Percentiles rank a stretch among this genome's conserved stretches.
These are phyloP conservation scores for Poeciliopsis prolifica DNA, from an alignment of 2,113 vertebrate genomes.

Conservation along the genomic window DNA sequence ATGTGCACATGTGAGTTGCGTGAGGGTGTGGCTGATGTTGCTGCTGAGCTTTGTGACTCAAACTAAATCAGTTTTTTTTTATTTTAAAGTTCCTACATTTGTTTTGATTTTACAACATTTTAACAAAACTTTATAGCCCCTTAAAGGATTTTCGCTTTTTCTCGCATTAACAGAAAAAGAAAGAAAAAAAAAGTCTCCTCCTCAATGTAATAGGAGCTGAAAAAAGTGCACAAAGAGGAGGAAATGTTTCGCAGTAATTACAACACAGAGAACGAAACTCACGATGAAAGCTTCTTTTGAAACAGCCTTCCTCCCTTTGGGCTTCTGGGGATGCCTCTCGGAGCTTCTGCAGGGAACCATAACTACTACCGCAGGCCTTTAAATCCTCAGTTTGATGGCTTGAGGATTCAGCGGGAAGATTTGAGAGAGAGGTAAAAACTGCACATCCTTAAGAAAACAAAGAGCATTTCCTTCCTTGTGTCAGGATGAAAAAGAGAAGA, in stretches of 20 bases:
- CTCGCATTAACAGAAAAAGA: neutral
- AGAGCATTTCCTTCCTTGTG: constrained; percentile 90
- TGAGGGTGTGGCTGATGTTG: constrained; percentile 53
- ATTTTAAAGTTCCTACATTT: neutral
- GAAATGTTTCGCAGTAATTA: constrained; percentile 75
- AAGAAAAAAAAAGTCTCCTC: neutral
- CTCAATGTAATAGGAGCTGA: neutral
- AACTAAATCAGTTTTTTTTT: constrained; percentile 9
- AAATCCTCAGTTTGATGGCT: constrained; percentile 87
- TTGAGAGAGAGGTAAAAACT: constrained; percentile 89
- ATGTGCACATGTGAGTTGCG: constrained; percentile 66
- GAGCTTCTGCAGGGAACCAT: constrained; percentile 85
- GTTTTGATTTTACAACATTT: constrained; percentile 9
- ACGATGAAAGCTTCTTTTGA: constrained; percentile 84
- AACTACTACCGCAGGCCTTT: constrained; percentile 85
- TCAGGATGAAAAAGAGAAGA: constrained; percentile 78
- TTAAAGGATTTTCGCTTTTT: neutral
- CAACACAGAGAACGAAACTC: constrained; percentile 79
- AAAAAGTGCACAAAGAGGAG: neutral
- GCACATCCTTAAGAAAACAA: constrained; percentile 95
- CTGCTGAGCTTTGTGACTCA: constrained; percentile 29
- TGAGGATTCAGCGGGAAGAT: constrained; percentile 86
- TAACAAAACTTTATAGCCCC: neutral
- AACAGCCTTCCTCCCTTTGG: constrained; percentile 83
- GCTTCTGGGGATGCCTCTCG: constrained; percentile 78